Evolutionary conservation across 2,797 vertebrate genomes (phyloP), one percentile per base, ranked within the genome.

Genomic region (Heteromormyrus szaboi): DNA sequence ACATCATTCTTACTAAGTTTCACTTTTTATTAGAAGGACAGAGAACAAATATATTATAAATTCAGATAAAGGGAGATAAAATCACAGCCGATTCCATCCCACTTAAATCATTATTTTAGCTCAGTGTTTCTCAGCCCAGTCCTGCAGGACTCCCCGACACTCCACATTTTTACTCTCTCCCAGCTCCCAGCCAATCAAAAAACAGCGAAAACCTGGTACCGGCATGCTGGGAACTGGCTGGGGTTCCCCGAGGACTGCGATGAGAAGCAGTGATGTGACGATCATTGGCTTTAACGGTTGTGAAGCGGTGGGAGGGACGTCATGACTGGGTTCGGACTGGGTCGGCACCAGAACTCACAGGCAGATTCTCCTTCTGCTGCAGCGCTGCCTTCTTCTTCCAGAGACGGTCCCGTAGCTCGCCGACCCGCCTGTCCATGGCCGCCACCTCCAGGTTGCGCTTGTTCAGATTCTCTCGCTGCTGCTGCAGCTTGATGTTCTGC

Each of bases 361-460:
- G 97, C 53, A 96, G 93, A 53, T 96, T 98, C 90, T 99, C 98
- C 22, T 97, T 98, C 89, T 98, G 97, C 91, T 98, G 97, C 90
- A 99, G 95, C 0, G 97, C 97, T 0, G 96, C 97, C 93, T 98
- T 99, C 95, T 99, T 99, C 96, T 97, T 99, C 97, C 97, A 97
- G 41, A 99, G 96, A 7, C 98, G 95, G 91, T 97, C 96, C 0
- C 97, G 94, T 85, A 99, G 96, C 95, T 99, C 98, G n/a, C 93
- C 95, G 88, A 99, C 96, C 14, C 98, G 96, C 83, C 96, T 97
- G 91, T 99, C 98, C 98, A 98, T 98, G 46, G 96, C 91, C 0
- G 94, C 96, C 92, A 97, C 97, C 93, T 99, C 98, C 87, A 96
- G 95, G 92, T 97, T 98, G 90, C 96, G 97, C 93, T 97, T 97